phyloP scores from a whole-genome alignment of 2,113 vertebrate species.

The rabbit (Oryctolagus cuniculus) region mOryCun1.1 NC_091432.1:4762501-4763000 shows the following conservation, averaged over 20 bases:
- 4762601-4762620: neutral
- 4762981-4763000: neutral
- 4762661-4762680: neutral
- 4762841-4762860: neutral
- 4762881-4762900: neutral
- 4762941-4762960: neutral
- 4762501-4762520: neutral
- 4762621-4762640: neutral
- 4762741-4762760: neutral
- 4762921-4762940: neutral
- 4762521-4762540: neutral
- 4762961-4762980: neutral
- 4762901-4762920: neutral
- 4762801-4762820: neutral
- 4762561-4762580: neutral
- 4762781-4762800: neutral
- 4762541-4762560: neutral
- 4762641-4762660: slow-evolving; percentile 27
- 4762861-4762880: neutral
- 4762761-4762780: slow-evolving; percentile 5
- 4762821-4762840: neutral
- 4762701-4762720: slow-evolving; percentile 18
- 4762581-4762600: neutral
- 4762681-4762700: slow-evolving; percentile 18
- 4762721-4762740: slow-evolving; percentile 23